Base-by-base conservation (phyloP, 2,888 invertebrate genomes). In the Helobdella robusta region DNA sequence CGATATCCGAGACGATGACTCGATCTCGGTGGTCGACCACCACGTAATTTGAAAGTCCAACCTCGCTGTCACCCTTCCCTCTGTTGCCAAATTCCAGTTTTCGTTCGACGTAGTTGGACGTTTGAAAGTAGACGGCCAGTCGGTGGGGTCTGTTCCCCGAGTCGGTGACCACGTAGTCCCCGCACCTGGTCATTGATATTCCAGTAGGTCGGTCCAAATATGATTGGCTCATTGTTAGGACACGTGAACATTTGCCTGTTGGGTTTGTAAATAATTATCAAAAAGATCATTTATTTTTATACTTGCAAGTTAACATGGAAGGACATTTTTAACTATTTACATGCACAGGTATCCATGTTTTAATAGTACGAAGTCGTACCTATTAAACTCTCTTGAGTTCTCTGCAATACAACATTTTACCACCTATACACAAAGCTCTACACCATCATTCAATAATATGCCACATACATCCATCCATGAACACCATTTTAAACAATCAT, bases 111-210 rank as follows among this genome's bases (percentile, higher is more conserved):
- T 23, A 18, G 5, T 64, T 36, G 2, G 62, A 40, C 1, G 15
- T 58, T 5, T 23, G 25, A 25, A 46, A 32, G 46, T 63, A 64
- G 50, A 69, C 32, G 36, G 66, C 67, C 48, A 66, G 44, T 50
- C 44, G 40, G 59, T 58, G 30, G 30, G 18, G n/a, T 4, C 63
- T 23, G 5, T 18, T 20, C 15, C 66, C 69, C 20, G 63, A 28
- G 32, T 69, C 69, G 20, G 68, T 64, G 20, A 69, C 48, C n/a
- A 69, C 69, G 48, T 54, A 59, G n/a, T 61, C 60, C 1, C 69
- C 69, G 25, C 40, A 60, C 6, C 65, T 15, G 34, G 66, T 56
- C 25, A 64, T 44, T 25, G 64, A 58, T 2, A 69, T 44, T 6
- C 69, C 69, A 23, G 60, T 52, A 11, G 69, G 69, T 25, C 59